Evolutionary conservation across 2,888 invertebrate genomes (phyloP), one percentile per base, ranked within the genome.

Genomic region (Timandra comae): DNA sequence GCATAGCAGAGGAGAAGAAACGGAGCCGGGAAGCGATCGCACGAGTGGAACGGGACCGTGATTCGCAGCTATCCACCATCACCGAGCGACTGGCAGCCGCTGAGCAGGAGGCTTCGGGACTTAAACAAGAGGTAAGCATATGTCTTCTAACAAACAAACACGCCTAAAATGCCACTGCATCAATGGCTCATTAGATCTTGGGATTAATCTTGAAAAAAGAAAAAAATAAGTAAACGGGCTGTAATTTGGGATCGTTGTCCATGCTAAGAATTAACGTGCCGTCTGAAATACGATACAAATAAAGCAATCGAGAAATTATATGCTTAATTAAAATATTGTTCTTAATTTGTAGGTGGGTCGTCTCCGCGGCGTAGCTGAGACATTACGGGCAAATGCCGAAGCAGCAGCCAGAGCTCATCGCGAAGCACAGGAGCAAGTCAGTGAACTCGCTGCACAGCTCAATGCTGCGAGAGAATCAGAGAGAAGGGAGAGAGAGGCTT

Each of bases 11-110:
- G 46, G 97, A 97, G 65, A 94, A 96, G 73, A 89, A 91, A 53
- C 88, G 97, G 46, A 92, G 94, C 63, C 91, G 94, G 42, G 97
- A 98, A 56, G 88, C 93, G 34, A 88, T 95, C 52, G 87, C 91
- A 10, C 88, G 97, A 30, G 88, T 95, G 29, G 97, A 97, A 63
- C 88, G 96, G 20, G 97, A 97, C 69, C 92, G 86, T 1, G 86
- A 86, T 45, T 63, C 79, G 8, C 86, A 86, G 45, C 62, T 86
- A n/a, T 51, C 72, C 1, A 71, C 75, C 3, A 68, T 86, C 41
- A 76, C 63, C 16, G 85, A 84, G 50, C 58, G 86, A 8, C 74
- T 86, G 20, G 62, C 68, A 1, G 70, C 86, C 4, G 85, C 86
- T 3, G 89, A 89, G 49, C 75, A 85, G 7, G 75, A 86, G 44